phyloP scores from a whole-genome alignment of 2,113 vertebrate species.

The Myiopsitta monachus region DNA sequence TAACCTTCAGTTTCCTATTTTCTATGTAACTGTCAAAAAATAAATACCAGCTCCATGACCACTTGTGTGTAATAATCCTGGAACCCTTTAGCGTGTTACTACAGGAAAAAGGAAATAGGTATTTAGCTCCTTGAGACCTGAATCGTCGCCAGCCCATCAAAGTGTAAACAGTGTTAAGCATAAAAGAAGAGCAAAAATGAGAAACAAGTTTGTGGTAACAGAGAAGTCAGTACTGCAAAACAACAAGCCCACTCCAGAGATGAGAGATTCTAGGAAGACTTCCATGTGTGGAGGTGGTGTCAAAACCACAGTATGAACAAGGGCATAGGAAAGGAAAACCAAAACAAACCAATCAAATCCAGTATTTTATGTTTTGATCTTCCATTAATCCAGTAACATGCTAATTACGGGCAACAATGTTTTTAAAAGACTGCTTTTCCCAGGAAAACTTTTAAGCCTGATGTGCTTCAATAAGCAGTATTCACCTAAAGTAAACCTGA shows the following conservation, averaged over 20 bases:
- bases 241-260: neutral
- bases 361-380: neutral
- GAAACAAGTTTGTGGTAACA: neutral
- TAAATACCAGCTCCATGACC: neutral
- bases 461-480: neutral
- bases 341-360: neutral
- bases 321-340: neutral
- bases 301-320: neutral
- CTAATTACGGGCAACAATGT: neutral
- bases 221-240: neutral
- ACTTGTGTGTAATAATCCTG: neutral
- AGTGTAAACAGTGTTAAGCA: neutral
- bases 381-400: neutral
- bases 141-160: neutral
- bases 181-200: neutral
- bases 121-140: constrained; percentile 1
- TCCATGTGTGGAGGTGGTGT: neutral
- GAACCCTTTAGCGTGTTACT: neutral
- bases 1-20: constrained; percentile 40
- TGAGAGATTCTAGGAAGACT: neutral
- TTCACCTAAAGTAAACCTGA: neutral
- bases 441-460: constrained; percentile 32
- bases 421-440: neutral
- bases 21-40: neutral
- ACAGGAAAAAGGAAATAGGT: neutral